Percentiles rank a stretch among this genome's conserved stretches.
Conservation (phyloP, 2,888 invertebrate species). For the Nudaria mundana region DNA sequence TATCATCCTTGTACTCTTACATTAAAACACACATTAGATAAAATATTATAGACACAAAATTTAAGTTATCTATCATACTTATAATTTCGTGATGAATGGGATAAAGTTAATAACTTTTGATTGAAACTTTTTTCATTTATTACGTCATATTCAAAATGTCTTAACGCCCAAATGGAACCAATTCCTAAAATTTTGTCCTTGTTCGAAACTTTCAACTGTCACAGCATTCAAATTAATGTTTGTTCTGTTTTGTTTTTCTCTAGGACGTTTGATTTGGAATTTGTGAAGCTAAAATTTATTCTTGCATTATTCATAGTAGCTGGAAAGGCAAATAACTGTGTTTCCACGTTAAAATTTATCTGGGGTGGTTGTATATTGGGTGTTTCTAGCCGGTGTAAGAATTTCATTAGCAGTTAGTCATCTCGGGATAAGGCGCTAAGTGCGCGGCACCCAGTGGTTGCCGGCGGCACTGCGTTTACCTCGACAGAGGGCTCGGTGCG, state of each 20-base stretch:
- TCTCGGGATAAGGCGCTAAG: slow-evolving; percentile 44
- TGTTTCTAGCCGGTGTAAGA: slow-evolving; percentile 45
- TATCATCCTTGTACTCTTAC: no score
- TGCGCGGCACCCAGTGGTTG: slow-evolving; percentile 28
- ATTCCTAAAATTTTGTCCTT: slow-evolving; percentile 75
- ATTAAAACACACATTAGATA: no score
- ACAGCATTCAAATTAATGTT: slow-evolving; percentile 77
- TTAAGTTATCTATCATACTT: slow-evolving; percentile 48
- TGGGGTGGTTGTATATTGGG: slow-evolving; percentile 35
- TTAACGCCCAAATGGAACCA: slow-evolving; percentile 71
- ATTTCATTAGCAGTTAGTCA: slow-evolving; percentile 56
- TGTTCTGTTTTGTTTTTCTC: slow-evolving; percentile 75
- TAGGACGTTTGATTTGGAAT: slow-evolving; percentile 62
- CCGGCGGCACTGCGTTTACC: slow-evolving; percentile 18
- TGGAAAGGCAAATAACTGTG: slow-evolving; percentile 34
- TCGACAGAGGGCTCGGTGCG: slow-evolving; percentile 30
- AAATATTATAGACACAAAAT: slow-evolving; percentile 38
- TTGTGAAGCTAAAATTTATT: slow-evolving; percentile 53
- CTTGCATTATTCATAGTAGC: slow-evolving; percentile 41
- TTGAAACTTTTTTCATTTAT: slow-evolving; percentile 80
- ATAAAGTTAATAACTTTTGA: slow-evolving; percentile 76
- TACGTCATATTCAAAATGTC: slow-evolving; percentile 74
- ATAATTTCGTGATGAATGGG: slow-evolving; percentile 76
- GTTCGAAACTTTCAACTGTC: slow-evolving; percentile 75
- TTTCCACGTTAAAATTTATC: slow-evolving; percentile 32